Conservation (phyloP, 1,140 invertebrate species). For the Drosophila persimilis region DNA sequence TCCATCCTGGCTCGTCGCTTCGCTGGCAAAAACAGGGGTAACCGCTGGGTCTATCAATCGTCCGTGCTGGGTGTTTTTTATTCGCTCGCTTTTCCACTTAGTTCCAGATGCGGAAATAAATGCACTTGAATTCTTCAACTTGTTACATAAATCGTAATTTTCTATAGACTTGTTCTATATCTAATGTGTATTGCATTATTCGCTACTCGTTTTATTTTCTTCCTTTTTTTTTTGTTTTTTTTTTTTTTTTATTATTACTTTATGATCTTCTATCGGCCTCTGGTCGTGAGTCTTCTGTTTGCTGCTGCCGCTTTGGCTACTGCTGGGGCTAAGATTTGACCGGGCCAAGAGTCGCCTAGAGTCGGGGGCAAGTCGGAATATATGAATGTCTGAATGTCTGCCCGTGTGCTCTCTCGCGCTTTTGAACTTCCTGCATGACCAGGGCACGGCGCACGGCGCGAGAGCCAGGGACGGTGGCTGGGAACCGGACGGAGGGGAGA, state of each 20-base stretch:
- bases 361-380: constrained; percentile 1
- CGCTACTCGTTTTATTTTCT: constrained; percentile 60
- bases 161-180: constrained; percentile 73
- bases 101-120: constrained; percentile 76
- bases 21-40: no score
- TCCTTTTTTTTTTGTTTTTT: neutral
- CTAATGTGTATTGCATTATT: constrained; percentile 77
- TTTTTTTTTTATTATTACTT: constrained; percentile 32
- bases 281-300: neutral
- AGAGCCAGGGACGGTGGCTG: neutral
- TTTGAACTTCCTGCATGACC: constrained; percentile 79
- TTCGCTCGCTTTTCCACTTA: constrained; percentile 45
- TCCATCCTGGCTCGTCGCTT: no score
- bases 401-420: constrained; percentile 17
- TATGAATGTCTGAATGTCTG: constrained; percentile 10
- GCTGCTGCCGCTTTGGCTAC: constrained; percentile 12
- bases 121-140: constrained; percentile 74
- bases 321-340: constrained; percentile 31
- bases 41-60: neutral
- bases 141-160: constrained; percentile 81
- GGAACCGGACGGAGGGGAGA: neutral
- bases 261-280: constrained; percentile 25
- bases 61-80: constrained; percentile 21
- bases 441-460: neutral
- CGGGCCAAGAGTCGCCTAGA: constrained; percentile 21